Conservation (phyloP, 37 sponge, comb jelly and placozoan species). For the Beroe forskalii region DNA sequence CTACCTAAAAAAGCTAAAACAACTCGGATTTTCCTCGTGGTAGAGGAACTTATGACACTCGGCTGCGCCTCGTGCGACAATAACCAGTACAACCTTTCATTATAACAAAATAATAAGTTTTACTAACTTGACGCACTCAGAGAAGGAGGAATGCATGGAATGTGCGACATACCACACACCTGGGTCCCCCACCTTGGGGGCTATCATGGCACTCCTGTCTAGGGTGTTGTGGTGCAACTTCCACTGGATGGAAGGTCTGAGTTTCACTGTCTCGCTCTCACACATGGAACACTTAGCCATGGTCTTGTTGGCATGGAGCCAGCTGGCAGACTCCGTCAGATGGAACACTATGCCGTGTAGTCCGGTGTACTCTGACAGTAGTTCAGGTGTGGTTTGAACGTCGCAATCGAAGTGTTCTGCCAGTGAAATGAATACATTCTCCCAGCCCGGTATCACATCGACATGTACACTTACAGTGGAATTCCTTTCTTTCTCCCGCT, state of each 20-base stretch:
- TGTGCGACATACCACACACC: neutral
- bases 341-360: neutral
- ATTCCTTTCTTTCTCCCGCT: neutral
- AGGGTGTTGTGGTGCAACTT: neutral
- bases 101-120: too few species aligned
- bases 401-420: slow-evolving; percentile 7
- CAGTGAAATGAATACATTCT: neutral
- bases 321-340: neutral
- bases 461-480: neutral
- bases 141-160: slow-evolving; percentile 1
- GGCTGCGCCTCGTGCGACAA: too few species aligned
- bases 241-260: neutral
- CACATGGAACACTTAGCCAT: neutral
- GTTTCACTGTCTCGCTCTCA: neutral
- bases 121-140: too few species aligned
- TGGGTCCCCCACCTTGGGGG: neutral
- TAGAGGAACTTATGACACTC: too few species aligned
- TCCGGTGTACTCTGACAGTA: neutral
- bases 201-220: neutral
- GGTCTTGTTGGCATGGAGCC: neutral
- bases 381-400: neutral
- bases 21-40: too few species aligned
- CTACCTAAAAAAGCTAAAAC: too few species aligned
- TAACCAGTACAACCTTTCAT: too few species aligned
- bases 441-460: slow-evolving; percentile 15